phyloP scores from a whole-genome alignment of 2,113 vertebrate species.

The Laticauda colubrina region DNA sequence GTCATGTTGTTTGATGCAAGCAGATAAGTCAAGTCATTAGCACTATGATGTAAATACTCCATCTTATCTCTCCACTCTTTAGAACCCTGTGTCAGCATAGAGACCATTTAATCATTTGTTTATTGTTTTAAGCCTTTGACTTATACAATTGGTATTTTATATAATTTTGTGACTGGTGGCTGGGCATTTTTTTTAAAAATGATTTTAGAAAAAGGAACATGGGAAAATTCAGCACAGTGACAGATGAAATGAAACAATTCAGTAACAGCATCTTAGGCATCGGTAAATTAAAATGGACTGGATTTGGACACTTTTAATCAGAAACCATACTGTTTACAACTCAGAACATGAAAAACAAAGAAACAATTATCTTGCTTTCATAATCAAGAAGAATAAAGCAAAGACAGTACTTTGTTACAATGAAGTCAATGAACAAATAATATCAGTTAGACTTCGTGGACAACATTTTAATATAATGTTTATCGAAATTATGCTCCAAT shows the following conservation, averaged over 20 bases:
- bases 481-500: background rate
- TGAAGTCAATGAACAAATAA: background rate
- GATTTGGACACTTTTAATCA: background rate
- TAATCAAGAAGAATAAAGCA: background rate
- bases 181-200: background rate
- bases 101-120: background rate
- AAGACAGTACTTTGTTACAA: background rate
- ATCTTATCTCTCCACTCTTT: background rate
- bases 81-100: background rate
- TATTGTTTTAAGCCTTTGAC: background rate
- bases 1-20: background rate
- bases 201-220: background rate
- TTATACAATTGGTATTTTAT: background rate
- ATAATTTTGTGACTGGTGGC: too few relatives aligned
- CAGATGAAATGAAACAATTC: background rate
- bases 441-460: background rate
- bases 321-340: background rate
- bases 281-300: background rate
- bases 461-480: background rate
- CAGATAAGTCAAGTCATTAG: background rate
- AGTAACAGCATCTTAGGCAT: background rate
- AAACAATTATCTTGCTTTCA: background rate
- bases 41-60: background rate
- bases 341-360: background rate
- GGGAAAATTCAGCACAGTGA: background rate